Conservation (phyloP, 1,140 invertebrate genomes). For the Bactericera cockerelli region DNA sequence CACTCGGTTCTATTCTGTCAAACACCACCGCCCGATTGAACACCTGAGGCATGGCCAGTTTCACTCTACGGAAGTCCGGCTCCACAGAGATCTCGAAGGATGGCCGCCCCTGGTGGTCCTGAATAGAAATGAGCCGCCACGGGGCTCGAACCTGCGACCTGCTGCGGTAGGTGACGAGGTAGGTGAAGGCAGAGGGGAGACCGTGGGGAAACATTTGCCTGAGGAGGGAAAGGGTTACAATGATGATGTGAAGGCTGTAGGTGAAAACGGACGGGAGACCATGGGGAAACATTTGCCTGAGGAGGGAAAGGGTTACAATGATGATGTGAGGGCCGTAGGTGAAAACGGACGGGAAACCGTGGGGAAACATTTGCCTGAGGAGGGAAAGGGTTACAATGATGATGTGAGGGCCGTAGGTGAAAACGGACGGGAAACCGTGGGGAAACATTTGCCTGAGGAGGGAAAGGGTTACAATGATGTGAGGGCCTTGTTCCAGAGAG, state of each 20-base stretch:
- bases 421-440: not conserved
- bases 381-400: too few species aligned
- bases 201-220: constrained; percentile 2
- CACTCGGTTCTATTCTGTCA: not conserved
- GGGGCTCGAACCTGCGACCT: not conserved
- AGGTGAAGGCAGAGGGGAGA: not conserved
- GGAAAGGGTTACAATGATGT: too few species aligned
- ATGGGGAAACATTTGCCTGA: constrained; percentile 3
- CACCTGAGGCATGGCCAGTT: not conserved
- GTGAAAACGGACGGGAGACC: not conserved
- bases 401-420: too few species aligned
- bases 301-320: too few species aligned
- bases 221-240: not conserved
- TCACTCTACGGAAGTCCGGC: not conserved
- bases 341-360: not conserved
- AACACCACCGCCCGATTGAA: not conserved
- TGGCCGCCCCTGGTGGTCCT: not conserved
- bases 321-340: too few species aligned
- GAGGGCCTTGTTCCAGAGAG: too few species aligned
- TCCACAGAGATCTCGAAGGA: not conserved
- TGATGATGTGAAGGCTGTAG: too few species aligned
- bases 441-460: not conserved
- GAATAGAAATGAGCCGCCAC: not conserved
- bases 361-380: not conserved
- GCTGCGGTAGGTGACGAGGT: not conserved